Evolutionary conservation across 2,797 vertebrate species (phyloP).

Genomic region (Ibycter americanus): DNA sequence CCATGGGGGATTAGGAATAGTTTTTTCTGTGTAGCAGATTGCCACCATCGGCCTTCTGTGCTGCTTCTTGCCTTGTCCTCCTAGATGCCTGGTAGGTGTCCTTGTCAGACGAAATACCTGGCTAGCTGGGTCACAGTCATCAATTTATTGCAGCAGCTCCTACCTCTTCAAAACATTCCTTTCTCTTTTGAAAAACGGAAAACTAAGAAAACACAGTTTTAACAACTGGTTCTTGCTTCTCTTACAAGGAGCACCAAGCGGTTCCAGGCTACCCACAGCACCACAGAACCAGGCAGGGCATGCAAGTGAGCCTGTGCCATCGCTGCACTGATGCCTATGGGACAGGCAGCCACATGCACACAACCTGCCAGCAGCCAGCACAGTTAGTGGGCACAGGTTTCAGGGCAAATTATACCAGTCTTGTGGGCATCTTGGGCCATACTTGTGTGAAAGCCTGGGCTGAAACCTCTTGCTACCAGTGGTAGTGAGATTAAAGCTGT

Average conservation of each 20-base stretch:
- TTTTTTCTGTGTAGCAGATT: background rate
- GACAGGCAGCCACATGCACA: background rate
- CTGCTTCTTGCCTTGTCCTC: background rate
- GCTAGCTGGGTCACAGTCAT: background rate
- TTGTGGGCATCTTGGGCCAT: background rate
- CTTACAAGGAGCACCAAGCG: background rate
- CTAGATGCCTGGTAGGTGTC: background rate
- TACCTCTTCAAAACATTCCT: background rate
- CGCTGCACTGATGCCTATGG: background rate
- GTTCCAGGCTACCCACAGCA: background rate
- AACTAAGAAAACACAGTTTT: background rate
- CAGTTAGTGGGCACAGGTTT: background rate
- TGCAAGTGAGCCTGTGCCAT: accelerated
- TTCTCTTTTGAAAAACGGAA: background rate
- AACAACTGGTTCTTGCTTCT: background rate
- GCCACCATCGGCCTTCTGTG: background rate
- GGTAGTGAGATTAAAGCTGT: background rate
- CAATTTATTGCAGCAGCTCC: background rate
- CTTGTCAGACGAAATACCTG: background rate
- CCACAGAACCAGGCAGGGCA: background rate
- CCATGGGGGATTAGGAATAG: background rate
- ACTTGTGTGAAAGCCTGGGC: background rate
- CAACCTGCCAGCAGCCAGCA: background rate
- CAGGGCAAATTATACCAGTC: background rate
- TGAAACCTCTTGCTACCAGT: background rate